Base-by-base conservation (phyloP, 2,797 vertebrate genomes). In the Pipistrellus kuhlii region DNA sequence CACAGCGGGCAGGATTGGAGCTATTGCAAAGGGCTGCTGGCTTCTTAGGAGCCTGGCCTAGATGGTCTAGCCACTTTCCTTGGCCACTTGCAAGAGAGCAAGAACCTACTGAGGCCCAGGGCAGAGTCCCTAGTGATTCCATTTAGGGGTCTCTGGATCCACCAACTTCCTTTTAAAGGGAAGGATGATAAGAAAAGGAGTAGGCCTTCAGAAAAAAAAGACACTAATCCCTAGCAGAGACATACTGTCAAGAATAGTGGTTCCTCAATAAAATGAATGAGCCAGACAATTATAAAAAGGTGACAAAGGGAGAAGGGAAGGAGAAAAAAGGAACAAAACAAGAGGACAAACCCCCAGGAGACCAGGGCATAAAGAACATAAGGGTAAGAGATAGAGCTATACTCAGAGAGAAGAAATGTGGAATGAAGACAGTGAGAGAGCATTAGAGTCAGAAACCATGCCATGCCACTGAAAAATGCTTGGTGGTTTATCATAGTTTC, bases 31-130 rank as follows among this genome's bases (percentile, higher is more conserved):
- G 7, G 46, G 44, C 8, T 10, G 13, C 57, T 20, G 48, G n/a
- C 46, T 71, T 13, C 23, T 7, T 12, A 44, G 18, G 51, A 8
- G 21, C 20, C 13, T 2, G 10, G 15, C 9, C 32, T 3, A 6
- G 17, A 35, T 8, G 27, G 48, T 3, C 2, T 46, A 53, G 53
- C 11, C 10, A 2, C 71, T 51, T n/a, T 57, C 55, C 8, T 11
- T 0, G 1, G 25, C 9, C 2, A 0, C 5, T 20, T 3, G 4
- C 2, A 8, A 38, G n/a, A 18, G 4, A 13, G 2, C 1, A 0
- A 18, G 59, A 44, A 6, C n/a, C 10, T 18, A n/a, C 13, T 15
- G 21, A 23, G 53, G 12, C 69, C 32, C 41, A 18, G 35, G 12
- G 9, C 6, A n/a, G 72, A 59, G 32, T 5, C 18, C 41, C 57